A percentile compares a stretch with the other conserved stretches of the same genome.
phyloP scores from a whole-genome alignment of 2,888 invertebrate genomes.

The Eupithecia pulchellata region DNA sequence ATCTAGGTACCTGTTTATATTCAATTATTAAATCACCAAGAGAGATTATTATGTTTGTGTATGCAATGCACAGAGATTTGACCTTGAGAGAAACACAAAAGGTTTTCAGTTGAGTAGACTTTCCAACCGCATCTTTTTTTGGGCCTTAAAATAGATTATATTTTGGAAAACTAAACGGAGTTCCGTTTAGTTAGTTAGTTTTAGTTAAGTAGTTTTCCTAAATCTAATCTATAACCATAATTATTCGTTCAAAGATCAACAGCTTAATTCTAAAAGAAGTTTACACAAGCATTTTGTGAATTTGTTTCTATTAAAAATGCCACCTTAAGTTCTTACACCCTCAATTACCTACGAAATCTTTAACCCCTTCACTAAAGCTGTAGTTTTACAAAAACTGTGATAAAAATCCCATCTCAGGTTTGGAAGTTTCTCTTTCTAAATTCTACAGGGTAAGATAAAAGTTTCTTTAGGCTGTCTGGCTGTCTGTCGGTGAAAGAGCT shows the following conservation, averaged over 20 bases:
- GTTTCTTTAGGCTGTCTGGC: slow-evolving; percentile 13
- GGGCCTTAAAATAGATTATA: too few species aligned
- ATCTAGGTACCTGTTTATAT: background rate
- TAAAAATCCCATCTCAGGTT: slow-evolving; percentile 18
- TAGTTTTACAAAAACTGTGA: slow-evolving; percentile 19
- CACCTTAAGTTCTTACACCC: background rate
- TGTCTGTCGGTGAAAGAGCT: background rate
- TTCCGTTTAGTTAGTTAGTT: too few species aligned
- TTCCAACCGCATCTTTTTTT: too few species aligned
- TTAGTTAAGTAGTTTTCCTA: too few species aligned
- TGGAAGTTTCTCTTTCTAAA: slow-evolving; percentile 20
- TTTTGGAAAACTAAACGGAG: too few species aligned
- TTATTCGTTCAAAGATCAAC: too few species aligned
- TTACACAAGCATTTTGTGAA: too few species aligned
- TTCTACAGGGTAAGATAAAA: slow-evolving; percentile 24
- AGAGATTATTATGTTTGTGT: background rate
- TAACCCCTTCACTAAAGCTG: slow-evolving; percentile 5
- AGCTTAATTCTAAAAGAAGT: too few species aligned
- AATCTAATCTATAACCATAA: too few species aligned
- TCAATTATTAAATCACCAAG: background rate
- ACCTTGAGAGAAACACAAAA: background rate
- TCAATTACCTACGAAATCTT: background rate
- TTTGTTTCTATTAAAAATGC: too few species aligned
- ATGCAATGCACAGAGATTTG: background rate
- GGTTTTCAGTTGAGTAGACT: background rate